Percentiles rank a stretch among this genome's conserved stretches.
phyloP scores from a whole-genome alignment of 2,888 invertebrate genomes.

The Eupithecia insigniata region DNA sequence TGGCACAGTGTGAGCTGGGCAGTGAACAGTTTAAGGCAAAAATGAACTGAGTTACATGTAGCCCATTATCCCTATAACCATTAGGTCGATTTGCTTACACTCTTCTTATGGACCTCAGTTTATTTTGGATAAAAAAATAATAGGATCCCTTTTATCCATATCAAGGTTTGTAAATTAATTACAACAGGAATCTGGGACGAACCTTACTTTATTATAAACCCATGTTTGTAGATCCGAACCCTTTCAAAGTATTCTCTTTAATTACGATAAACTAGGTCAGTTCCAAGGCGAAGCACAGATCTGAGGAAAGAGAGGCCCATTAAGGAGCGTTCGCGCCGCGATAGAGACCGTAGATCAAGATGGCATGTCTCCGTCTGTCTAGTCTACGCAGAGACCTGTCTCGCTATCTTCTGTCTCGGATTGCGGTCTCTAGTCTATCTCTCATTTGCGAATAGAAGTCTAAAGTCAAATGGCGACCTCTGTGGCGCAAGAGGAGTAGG shows the following conservation, averaged over 20 bases:
- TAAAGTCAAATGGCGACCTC: too few relatives aligned
- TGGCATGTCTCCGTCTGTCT: neutral
- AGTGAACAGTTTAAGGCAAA: neutral
- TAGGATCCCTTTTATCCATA: neutral
- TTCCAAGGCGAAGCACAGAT: conserved; percentile 5
- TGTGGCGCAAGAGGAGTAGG: too few relatives aligned
- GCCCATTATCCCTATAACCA: neutral
- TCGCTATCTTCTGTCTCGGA: neutral
- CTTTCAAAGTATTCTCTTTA: neutral
- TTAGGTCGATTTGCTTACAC: neutral
- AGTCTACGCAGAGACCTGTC: neutral
- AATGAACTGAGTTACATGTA: neutral
- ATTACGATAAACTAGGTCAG: conserved; percentile 37
- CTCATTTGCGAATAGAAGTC: too few relatives aligned
- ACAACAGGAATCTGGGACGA: neutral
- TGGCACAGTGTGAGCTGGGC: neutral
- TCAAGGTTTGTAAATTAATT: neutral
- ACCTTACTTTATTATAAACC: neutral
- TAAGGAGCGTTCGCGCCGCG: neutral
- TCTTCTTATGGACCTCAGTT: neutral
- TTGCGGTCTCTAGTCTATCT: neutral
- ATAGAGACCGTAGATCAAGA: neutral
- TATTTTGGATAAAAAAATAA: neutral
- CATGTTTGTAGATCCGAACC: neutral
- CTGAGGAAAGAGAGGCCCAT: neutral